These are phyloP conservation scores for Lycocerus yunnanus DNA, from an alignment of 2,888 invertebrate genomes.

Conservation along the genomic window DNA sequence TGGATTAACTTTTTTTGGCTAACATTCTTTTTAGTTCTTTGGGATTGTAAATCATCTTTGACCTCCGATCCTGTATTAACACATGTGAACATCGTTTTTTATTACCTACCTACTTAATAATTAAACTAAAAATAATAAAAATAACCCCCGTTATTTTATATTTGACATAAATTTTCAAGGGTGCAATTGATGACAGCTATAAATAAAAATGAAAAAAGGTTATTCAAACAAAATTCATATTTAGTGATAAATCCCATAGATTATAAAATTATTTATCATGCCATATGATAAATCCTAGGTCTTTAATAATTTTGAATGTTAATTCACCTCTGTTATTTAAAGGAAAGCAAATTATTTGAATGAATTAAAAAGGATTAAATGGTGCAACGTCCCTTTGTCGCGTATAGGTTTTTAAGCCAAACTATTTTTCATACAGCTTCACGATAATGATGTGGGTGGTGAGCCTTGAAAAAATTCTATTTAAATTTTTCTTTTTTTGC, in stretches of 20 bases:
- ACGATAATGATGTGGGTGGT: background rate
- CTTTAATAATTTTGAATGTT: background rate
- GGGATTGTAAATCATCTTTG: background rate
- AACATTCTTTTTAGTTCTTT: background rate
- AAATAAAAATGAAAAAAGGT: background rate
- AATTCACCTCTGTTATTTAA: background rate
- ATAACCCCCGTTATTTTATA: conserved; percentile 2
- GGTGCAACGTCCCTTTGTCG: background rate
- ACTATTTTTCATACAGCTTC: background rate
- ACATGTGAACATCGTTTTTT: background rate
- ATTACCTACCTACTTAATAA: background rate
- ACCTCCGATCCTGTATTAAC: background rate
- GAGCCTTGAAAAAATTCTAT: background rate
- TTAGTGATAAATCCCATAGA: background rate
- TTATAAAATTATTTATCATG: background rate
- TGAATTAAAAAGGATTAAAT: background rate
- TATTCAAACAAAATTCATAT: background rate
- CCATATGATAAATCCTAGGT: background rate
- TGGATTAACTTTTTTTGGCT: background rate
- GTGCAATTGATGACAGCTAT: background rate
- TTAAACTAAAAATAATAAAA: conserved; percentile 9
- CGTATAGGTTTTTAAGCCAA: background rate
- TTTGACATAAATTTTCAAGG: conserved; percentile 16
- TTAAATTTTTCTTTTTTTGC: background rate
- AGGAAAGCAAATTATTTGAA: background rate